These are phyloP conservation scores for Amiota mariae DNA, from an alignment of 2,888 invertebrate genomes.

Conservation along the genomic window DNA sequence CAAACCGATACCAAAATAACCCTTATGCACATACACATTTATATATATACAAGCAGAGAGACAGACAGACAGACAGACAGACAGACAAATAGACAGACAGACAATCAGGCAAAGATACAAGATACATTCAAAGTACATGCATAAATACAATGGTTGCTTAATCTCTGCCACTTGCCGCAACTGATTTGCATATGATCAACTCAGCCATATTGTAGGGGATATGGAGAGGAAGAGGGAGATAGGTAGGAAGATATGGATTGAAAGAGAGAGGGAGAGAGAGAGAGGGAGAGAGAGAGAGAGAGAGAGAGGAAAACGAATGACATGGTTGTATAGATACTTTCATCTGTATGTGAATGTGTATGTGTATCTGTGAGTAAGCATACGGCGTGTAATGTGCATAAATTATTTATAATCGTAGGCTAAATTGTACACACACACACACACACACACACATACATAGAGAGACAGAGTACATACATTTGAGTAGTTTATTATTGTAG, in stretches of 20 bases:
- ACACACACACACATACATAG: no score
- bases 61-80: neutral
- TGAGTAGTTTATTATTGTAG: no score
- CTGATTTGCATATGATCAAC: slow-evolving; percentile 29
- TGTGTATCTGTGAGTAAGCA: neutral
- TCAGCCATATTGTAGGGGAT: neutral
- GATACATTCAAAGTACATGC: slow-evolving; percentile 10
- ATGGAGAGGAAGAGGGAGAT: no score
- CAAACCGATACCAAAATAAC: neutral
- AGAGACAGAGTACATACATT: no score
- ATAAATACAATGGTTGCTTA: slow-evolving; percentile 26
- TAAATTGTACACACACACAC: slow-evolving; percentile 36
- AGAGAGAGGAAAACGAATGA: no score
- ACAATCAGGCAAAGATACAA: neutral
- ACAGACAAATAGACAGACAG: neutral
- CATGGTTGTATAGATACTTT: neutral
- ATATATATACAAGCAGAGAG: neutral
- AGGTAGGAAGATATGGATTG: no score
- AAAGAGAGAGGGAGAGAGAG: no score
- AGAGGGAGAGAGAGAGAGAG: no score
- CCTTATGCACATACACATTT: neutral
- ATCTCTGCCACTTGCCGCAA: slow-evolving; percentile 24
- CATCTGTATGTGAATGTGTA: neutral
- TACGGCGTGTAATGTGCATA: neutral
- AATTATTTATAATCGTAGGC: slow-evolving; percentile 36